Base-by-base conservation (phyloP, 2,797 vertebrate genomes). In the Harpagifer antarcticus region DNA sequence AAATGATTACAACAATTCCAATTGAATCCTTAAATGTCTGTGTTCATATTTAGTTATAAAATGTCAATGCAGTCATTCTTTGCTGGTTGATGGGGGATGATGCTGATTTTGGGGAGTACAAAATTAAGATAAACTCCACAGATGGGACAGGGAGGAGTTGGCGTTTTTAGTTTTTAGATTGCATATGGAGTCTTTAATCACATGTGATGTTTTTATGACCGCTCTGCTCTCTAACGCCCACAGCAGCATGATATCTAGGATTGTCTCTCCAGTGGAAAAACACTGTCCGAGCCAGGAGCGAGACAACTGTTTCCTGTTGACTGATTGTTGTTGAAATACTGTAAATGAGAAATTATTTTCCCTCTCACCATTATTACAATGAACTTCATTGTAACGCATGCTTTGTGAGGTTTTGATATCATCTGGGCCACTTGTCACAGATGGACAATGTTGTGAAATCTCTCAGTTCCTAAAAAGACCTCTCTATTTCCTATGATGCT, bases 251-350 rank as follows among this genome's bases (percentile, higher is more conserved):
- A 81, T 85, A 70, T 83, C 63, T 79, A 77, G 61, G 64, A 66
- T 76, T 62, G 69, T 83, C 71, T 79, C 77, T 75, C n/a, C 23
- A 74, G 72, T 86, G 88, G 86, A 89, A 92, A 87, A 91, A 82
- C 72, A 83, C 72, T 58, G 66, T 48, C 66, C 74, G 75, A 76
- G 85, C 70, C 86, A 89, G 82, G 83, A 78, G 73, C 47, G 17
- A 76, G 74, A 73, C 80, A 76, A 84, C 83, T 65, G 79, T 77
- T 92, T 93, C 89, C 90, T 92, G 91, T 89, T 83, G 31, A 63
- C 40, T 49, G 74, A 86, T 76, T 84, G 40, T 71, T 65, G 58
- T 58, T 65, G 75, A 86, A 84, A 89, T 84, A 72, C 73, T 53
- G 68, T 70, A 53, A 76, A 9, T 68, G 64, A 76, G 55, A 84